Evolutionary conservation across 2,797 vertebrate genomes (phyloP).

Genomic region (Rhyacichthys aspro): DNA sequence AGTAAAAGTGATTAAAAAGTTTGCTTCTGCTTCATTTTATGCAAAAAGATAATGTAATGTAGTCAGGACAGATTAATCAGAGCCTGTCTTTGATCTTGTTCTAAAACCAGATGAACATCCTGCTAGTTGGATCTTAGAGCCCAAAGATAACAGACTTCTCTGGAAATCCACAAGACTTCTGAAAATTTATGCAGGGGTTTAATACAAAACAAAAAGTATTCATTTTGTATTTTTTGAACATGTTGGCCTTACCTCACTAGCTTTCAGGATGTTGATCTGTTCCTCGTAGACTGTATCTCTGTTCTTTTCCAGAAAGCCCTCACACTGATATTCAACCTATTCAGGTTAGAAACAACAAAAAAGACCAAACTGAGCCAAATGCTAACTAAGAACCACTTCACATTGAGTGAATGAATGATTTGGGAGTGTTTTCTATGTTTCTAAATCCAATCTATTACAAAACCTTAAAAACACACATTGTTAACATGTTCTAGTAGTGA

Average conservation of each 20-base stretch:
- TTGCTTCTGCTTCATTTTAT: neutral
- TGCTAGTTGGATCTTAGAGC: neutral
- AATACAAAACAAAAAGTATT: no score
- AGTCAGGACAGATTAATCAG: no score
- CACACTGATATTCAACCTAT: constrained; percentile 94
- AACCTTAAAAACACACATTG: no score
- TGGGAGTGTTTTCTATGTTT: no score
- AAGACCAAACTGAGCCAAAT: neutral
- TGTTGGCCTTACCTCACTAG: constrained; percentile 86
- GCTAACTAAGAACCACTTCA: no score
- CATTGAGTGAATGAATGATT: no score
- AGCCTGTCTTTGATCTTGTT: neutral
- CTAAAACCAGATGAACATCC: neutral
- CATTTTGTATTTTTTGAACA: neutral
- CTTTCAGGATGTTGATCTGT: constrained; percentile 96
- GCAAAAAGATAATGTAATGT: neutral
- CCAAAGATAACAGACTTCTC: no score
- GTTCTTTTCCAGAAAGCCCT: constrained; percentile 97
- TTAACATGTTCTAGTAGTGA: no score
- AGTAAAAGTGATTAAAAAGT: neutral
- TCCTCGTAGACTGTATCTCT: constrained; percentile 95
- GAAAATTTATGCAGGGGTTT: no score
- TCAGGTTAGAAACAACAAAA: neutral
- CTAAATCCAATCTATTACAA: no score
- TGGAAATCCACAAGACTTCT: neutral